Evolutionary conservation across 2,888 invertebrate species (phyloP).

Genomic region (Steromphala cineraria): DNA sequence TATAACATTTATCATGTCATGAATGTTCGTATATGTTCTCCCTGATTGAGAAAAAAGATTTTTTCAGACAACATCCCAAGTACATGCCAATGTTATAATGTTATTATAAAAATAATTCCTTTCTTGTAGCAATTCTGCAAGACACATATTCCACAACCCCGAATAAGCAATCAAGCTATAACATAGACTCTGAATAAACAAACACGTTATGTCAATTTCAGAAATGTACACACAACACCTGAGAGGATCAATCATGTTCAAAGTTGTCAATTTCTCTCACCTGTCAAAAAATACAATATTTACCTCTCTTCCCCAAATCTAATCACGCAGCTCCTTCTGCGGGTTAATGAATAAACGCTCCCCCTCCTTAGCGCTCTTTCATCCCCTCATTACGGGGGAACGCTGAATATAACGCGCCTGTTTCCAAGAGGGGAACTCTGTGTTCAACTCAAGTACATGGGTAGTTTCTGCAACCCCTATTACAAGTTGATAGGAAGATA

Average conservation of each 20-base stretch:
- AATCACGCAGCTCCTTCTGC: background rate
- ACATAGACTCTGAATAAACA: too few relatives aligned
- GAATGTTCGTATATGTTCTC: too few relatives aligned
- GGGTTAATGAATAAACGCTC: background rate
- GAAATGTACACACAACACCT: background rate
- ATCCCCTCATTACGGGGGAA: background rate
- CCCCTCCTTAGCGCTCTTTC: background rate
- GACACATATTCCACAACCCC: too few relatives aligned
- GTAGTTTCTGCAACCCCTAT: background rate
- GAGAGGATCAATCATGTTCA: background rate
- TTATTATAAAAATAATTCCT: too few relatives aligned
- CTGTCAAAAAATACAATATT: background rate
- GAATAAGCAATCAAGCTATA: too few relatives aligned
- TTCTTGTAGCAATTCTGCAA: too few relatives aligned
- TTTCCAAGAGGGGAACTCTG: background rate
- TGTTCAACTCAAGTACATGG: background rate
- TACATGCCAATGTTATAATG: too few relatives aligned
- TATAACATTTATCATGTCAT: too few relatives aligned
- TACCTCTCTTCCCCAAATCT: background rate
- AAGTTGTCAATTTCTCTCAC: background rate
- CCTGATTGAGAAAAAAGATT: too few relatives aligned
- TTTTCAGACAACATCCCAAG: too few relatives aligned
- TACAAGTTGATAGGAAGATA: background rate
- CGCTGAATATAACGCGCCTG: background rate
- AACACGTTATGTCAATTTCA: too few relatives aligned